phyloP scores from a whole-genome alignment of 2,888 invertebrate genomes.

The Plagiodera versicolora region DNA sequence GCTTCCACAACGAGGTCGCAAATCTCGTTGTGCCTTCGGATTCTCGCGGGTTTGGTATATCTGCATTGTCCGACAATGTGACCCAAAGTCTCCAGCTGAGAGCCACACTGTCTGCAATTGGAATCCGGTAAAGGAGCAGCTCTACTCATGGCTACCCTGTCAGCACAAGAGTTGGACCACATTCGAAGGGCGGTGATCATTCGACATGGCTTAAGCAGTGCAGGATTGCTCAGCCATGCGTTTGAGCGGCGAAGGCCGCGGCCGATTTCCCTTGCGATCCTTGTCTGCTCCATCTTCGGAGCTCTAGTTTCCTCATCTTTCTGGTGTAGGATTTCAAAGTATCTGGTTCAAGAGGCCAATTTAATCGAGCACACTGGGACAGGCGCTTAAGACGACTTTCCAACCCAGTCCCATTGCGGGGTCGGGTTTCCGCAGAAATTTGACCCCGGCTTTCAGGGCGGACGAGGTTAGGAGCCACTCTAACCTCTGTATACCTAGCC shows the following conservation, averaged over 20 bases:
- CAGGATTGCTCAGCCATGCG: conserved; percentile 34
- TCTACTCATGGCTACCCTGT: conserved; percentile 36
- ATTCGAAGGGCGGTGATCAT: conserved; percentile 40
- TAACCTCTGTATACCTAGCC: conserved; percentile 29
- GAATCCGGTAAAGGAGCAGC: conserved; percentile 34
- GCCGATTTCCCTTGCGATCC: conserved; percentile 40
- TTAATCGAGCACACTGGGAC: conserved; percentile 29
- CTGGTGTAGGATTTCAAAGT: background rate
- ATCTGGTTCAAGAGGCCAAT: background rate
- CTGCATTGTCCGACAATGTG: conserved; percentile 38
- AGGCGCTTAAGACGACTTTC: conserved; percentile 22
- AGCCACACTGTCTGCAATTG: conserved; percentile 39
- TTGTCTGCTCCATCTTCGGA: conserved; percentile 34
- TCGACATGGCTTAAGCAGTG: conserved; percentile 39
- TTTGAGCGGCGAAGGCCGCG: conserved; percentile 35
- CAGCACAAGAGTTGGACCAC: conserved; percentile 39
- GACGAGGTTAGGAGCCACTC: conserved; percentile 5
- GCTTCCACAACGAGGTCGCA: too few relatives aligned
- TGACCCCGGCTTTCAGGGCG: conserved; percentile 12
- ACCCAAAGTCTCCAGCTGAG: conserved; percentile 43
- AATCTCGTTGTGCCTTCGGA: conserved; percentile 35
- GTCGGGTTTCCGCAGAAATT: conserved; percentile 26
- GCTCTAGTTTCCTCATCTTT: conserved; percentile 37
- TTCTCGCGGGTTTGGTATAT: conserved; percentile 33
- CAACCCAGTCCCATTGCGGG: conserved; percentile 41